Percentiles rank a stretch among this genome's conserved stretches.
phyloP scores from a whole-genome alignment of 2,797 vertebrate genomes.

The Etheostoma perlongum region DNA sequence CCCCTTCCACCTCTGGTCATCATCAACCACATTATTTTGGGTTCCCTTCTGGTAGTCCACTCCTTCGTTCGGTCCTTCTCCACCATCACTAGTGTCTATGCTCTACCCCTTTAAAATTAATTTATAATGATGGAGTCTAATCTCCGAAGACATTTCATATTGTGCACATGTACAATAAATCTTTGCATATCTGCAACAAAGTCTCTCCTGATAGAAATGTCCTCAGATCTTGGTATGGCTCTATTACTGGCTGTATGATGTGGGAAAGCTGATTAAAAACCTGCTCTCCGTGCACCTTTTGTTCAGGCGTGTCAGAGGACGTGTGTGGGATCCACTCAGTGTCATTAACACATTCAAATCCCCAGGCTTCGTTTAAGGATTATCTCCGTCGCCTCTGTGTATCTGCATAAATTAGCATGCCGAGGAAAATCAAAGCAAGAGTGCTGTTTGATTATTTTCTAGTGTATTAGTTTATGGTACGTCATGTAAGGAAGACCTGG shows the following conservation, averaged over 20 bases:
- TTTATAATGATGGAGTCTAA: too few relatives aligned
- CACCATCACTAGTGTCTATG: too few relatives aligned
- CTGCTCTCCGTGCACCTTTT: slow-evolving; percentile 50
- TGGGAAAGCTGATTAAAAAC: slow-evolving; percentile 37
- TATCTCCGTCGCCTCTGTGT: slow-evolving; percentile 29
- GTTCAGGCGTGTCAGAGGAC: slow-evolving; percentile 34
- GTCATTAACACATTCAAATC: slow-evolving; percentile 61
- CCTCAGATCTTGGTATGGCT: slow-evolving; percentile 38
- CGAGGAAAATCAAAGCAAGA: slow-evolving; percentile 61
- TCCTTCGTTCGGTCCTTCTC: too few relatives aligned
- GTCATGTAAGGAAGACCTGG: slow-evolving; percentile 2
- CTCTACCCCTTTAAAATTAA: too few relatives aligned
- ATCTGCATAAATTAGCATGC: slow-evolving; percentile 63
- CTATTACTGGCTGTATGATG: slow-evolving; percentile 47
- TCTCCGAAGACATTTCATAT: too few relatives aligned
- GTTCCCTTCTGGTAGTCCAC: too few relatives aligned
- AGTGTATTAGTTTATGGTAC: slow-evolving; percentile 11
- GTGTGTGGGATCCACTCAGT: slow-evolving; percentile 53
- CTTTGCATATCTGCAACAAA: too few relatives aligned
- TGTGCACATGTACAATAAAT: too few relatives aligned
- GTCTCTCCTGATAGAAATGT: slow-evolving; percentile 11
- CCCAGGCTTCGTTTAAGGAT: slow-evolving; percentile 40
- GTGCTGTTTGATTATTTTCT: slow-evolving; percentile 34
- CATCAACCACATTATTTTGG: too few relatives aligned
- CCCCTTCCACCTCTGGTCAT: too few relatives aligned